Evolutionary conservation across 2,113 vertebrate species (phyloP).

Genomic region (Passer domesticus): DNA sequence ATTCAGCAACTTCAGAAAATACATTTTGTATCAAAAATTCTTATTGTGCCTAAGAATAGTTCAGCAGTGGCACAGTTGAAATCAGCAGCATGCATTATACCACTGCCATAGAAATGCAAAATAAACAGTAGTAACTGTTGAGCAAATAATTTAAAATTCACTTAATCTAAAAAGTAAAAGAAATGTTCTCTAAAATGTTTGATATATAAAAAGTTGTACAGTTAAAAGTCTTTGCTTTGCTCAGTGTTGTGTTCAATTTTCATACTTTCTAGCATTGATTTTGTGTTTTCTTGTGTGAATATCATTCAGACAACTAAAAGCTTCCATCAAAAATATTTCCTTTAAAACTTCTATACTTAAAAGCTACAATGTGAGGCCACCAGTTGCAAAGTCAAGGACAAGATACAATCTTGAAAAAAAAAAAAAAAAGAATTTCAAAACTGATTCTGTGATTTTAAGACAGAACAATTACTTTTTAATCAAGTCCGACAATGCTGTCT

Average conservation of each 20-base stretch:
- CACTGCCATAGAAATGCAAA: neutral
- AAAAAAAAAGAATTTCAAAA: neutral
- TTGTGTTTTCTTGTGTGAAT: neutral
- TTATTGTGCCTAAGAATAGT: neutral
- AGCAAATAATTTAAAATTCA: neutral
- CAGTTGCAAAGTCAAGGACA: neutral
- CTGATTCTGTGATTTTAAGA: neutral
- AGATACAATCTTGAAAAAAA: neutral
- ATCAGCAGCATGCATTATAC: neutral
- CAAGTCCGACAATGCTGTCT: neutral
- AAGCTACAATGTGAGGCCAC: neutral
- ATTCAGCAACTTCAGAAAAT: neutral
- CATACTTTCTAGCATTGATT: neutral
- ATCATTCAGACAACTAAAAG: neutral
- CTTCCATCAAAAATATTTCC: neutral
- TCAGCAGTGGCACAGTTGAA: neutral
- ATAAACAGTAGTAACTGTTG: neutral
- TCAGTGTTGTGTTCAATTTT: neutral
- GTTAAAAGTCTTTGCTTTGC: neutral
- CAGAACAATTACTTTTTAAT: neutral
- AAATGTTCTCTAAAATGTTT: neutral
- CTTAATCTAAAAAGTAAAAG: neutral
- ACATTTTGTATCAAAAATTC: neutral
- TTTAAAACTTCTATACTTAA: neutral
- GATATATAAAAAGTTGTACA: neutral